phyloP scores from a whole-genome alignment of 2,113 vertebrate species.

The Myotis davidii region DNA sequence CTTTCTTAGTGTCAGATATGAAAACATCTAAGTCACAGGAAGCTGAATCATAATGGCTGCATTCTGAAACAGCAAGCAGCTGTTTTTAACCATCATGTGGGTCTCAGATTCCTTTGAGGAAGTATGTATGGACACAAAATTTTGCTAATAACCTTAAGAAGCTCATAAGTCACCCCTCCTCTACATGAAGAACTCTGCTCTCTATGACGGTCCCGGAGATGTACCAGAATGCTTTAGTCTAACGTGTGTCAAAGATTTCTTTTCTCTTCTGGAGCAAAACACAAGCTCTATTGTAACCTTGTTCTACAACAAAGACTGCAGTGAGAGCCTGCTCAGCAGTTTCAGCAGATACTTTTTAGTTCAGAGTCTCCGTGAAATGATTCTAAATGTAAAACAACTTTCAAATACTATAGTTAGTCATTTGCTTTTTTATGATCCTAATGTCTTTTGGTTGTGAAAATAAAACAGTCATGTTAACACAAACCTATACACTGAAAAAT shows the following conservation, averaged over 20 bases:
- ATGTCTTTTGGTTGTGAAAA: slow-evolving; percentile 52
- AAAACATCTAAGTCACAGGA: neutral
- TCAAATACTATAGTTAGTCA: neutral
- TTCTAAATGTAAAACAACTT: slow-evolving; percentile 52
- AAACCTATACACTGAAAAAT: slow-evolving; percentile 17
- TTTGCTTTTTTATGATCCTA: slow-evolving; percentile 68
- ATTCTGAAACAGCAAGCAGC: neutral
- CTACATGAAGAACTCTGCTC: neutral
- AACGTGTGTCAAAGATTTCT: neutral
- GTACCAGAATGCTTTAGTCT: neutral
- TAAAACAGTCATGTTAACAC: slow-evolving; percentile 43
- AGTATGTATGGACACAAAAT: neutral
- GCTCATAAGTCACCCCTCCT: neutral
- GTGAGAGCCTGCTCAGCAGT: slow-evolving; percentile 2
- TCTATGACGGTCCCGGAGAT: neutral
- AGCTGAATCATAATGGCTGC: neutral
- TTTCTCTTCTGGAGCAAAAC: neutral
- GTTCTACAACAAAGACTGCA: slow-evolving; percentile 17
- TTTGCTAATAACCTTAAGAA: neutral
- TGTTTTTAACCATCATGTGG: neutral
- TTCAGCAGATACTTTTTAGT: slow-evolving; percentile 27
- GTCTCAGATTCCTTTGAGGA: neutral
- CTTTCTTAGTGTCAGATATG: slow-evolving; percentile 5
- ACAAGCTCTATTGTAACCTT: neutral
- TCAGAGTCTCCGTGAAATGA: slow-evolving; percentile 24